phyloP scores from a whole-genome alignment of 2,113 vertebrate species.

The Pseudorhombus dupliciocellatus region DNA sequence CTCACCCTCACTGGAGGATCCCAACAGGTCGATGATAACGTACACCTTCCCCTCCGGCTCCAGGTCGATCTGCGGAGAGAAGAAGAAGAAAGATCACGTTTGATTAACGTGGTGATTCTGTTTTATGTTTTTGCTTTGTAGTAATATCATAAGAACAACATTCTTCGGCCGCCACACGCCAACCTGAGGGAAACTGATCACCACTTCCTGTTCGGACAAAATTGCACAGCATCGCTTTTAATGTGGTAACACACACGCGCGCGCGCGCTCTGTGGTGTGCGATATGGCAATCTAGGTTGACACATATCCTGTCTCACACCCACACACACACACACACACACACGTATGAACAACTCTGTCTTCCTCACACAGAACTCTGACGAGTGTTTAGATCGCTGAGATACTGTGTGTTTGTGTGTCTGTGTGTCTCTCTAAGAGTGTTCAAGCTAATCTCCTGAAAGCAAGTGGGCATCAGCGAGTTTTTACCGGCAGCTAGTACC shows the following conservation, averaged over 20 bases:
- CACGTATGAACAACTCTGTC: too few relatives aligned
- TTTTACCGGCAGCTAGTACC: conserved; percentile 33
- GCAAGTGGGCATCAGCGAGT: conserved; percentile 16
- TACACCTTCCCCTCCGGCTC: conserved; percentile 72
- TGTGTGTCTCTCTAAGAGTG: neutral
- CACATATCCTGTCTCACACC: conserved; percentile 56
- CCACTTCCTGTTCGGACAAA: neutral
- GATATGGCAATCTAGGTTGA: conserved; percentile 22
- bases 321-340: conserved; percentile 25
- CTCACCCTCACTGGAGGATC: conserved; percentile 70
- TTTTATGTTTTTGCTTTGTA: too few relatives aligned
- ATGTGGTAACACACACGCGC: neutral
- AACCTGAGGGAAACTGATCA: neutral
- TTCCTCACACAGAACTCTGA: conserved; percentile 1
- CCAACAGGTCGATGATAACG: conserved; percentile 65
- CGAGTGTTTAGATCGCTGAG: conserved; percentile 8
- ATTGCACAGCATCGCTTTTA: neutral
- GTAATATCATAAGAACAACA: too few relatives aligned
- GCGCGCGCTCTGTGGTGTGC: neutral
- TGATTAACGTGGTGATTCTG: too few relatives aligned
- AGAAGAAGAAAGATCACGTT: neutral
- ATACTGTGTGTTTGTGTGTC: neutral
- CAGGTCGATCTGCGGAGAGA: conserved; percentile 65
- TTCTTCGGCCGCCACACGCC: neutral
- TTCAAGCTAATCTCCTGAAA: conserved; percentile 6